Percentiles rank a stretch among this genome's conserved stretches.
Evolutionary conservation across 2,797 vertebrate genomes (phyloP).

Genomic region (Carapus acus): DNA sequence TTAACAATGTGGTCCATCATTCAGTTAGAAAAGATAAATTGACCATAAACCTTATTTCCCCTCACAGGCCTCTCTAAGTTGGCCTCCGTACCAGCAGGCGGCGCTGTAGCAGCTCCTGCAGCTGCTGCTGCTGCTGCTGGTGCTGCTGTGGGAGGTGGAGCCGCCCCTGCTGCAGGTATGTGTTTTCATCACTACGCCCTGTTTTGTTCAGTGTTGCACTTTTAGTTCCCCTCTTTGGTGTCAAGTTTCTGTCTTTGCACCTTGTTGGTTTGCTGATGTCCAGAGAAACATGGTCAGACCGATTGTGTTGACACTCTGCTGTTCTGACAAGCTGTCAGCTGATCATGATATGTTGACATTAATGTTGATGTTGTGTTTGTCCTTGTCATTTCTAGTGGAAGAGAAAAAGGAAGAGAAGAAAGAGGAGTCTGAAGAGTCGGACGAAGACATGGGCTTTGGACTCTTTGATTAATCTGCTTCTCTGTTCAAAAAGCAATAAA

Average conservation of each 20-base stretch:
- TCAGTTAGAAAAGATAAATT: no score
- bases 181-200: accelerated
- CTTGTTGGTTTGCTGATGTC: no score
- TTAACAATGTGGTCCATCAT: no score
- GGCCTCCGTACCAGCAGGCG: slow-evolving; percentile 80
- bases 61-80: slow-evolving; percentile 76
- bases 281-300: no score
- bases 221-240: no score
- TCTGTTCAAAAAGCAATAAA: slow-evolving; percentile 71
- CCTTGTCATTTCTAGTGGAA: slow-evolving; percentile 65
- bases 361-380: slow-evolving; percentile 10
- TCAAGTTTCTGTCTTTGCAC: no score
- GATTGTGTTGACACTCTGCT: no score
- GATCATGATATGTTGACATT: no score
- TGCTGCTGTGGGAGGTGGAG: slow-evolving; percentile 63
- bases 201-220: no score
- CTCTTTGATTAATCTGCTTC: slow-evolving; percentile 77
- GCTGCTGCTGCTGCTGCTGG: slow-evolving; percentile 57
- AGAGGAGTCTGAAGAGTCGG: slow-evolving; percentile 82
- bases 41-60: neutral
- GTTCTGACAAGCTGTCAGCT: no score
- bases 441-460: slow-evolving; percentile 84
- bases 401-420: slow-evolving; percentile 87
- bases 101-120: slow-evolving; percentile 68
- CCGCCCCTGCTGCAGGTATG: slow-evolving; percentile 73